phyloP scores from a whole-genome alignment of 2,113 vertebrate genomes.

The Odontesthes bonariensis region DNA sequence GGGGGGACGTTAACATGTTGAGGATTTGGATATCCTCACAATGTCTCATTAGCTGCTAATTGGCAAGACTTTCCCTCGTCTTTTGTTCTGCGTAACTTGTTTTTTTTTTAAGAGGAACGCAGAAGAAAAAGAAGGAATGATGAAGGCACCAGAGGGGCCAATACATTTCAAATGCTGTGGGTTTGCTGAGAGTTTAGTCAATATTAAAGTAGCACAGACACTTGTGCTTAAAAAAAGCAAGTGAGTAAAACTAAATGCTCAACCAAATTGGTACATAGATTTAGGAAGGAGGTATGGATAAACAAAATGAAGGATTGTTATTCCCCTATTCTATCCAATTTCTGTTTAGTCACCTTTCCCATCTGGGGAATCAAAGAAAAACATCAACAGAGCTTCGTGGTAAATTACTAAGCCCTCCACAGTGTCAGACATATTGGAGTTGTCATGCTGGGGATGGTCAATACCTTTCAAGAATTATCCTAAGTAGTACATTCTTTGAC shows the following conservation, averaged over 20 bases:
- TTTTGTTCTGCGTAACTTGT: constrained; percentile 84
- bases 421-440: constrained; percentile 72
- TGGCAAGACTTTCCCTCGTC: constrained; percentile 83
- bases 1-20: constrained; percentile 80
- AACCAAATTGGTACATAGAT: constrained; percentile 70
- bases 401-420: constrained; percentile 75
- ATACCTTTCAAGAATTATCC: constrained; percentile 67
- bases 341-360: constrained; percentile 64
- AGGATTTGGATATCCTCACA: constrained; percentile 86
- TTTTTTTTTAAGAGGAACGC: constrained; percentile 42
- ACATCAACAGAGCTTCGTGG: constrained; percentile 74
- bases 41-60: constrained; percentile 90
- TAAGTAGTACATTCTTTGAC: constrained; percentile 67
- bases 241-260: constrained; percentile 80
- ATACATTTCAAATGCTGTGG: constrained; percentile 77
- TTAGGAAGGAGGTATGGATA: constrained; percentile 19
- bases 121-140: constrained; percentile 11
- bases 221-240: constrained; percentile 73
- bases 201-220: constrained; percentile 83
- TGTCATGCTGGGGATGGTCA: constrained; percentile 68
- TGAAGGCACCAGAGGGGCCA: constrained; percentile 22
- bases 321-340: constrained; percentile 21
- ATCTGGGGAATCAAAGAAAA: constrained; percentile 70
- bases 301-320: constrained; percentile 36
- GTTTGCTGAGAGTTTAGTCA: constrained; percentile 76